Percentiles rank a stretch among this genome's conserved stretches.
Conservation (phyloP, 1,140 invertebrate species). For the Tetraneura akinire region DNA sequence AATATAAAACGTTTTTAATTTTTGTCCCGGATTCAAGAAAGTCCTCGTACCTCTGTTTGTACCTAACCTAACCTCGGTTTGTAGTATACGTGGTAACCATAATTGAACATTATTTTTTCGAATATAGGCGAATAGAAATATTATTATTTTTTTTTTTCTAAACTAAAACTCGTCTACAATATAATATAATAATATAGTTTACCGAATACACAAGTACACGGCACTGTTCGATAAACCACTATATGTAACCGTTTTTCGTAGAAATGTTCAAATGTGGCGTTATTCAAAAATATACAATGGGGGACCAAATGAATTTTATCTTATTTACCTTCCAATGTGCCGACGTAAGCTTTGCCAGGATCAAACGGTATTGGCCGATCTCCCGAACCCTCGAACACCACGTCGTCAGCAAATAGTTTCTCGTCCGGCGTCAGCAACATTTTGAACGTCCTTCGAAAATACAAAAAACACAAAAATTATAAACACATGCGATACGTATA, state of each 20-base stretch:
- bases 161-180: too few species aligned
- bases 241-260: not conserved
- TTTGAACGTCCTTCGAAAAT: slow-evolving; percentile 75
- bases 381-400: slow-evolving; percentile 74
- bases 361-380: slow-evolving; percentile 72
- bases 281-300: not conserved
- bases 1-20: too few species aligned
- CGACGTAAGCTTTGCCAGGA: slow-evolving; percentile 73
- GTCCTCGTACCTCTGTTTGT: too few species aligned
- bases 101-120: too few species aligned
- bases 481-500: slow-evolving; percentile 32
- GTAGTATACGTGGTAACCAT: too few species aligned
- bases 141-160: too few species aligned
- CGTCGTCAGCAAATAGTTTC: slow-evolving; percentile 76
- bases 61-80: too few species aligned
- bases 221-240: not conserved
- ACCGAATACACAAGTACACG: too few species aligned
- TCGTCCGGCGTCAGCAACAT: slow-evolving; percentile 73
- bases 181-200: too few species aligned
- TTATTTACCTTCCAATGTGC: slow-evolving; percentile 73
- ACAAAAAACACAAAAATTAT: slow-evolving; percentile 51
- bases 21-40: too few species aligned
- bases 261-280: not conserved
- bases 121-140: too few species aligned
- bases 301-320: not conserved